Percentiles rank a stretch among this genome's conserved stretches.
These are phyloP conservation scores for Saiga tatarica DNA, from an alignment of 2,113 vertebrate genomes.

Conservation along the genomic window DNA sequence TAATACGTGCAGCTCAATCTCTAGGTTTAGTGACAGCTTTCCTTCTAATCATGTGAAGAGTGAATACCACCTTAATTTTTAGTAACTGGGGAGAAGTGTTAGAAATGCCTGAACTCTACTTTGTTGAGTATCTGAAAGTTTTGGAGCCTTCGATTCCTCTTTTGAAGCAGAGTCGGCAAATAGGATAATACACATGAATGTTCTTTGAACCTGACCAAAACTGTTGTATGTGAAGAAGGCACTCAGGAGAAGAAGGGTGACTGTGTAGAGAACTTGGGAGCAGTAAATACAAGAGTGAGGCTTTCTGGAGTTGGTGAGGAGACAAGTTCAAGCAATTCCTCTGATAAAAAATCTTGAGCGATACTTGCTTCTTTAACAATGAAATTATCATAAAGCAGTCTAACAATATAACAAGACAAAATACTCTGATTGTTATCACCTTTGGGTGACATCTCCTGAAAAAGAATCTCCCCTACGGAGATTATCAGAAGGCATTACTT, in stretches of 20 bases:
- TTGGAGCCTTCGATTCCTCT: neutral
- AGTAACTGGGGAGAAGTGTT: neutral
- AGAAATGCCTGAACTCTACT: neutral
- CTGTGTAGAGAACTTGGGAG: neutral
- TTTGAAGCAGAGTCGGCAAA: neutral
- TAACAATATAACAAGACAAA: constrained; percentile 32
- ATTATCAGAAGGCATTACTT: neutral
- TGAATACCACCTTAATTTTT: neutral
- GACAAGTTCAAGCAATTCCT: neutral
- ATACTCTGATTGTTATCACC: neutral
- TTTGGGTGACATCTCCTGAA: constrained; percentile 6
- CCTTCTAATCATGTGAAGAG: neutral
- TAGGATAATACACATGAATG: neutral
- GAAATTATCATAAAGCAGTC: neutral
- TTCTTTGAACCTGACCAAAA: neutral
- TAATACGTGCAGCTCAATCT: neutral
- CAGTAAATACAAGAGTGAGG: neutral
- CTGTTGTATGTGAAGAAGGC: neutral
- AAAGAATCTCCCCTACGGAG: neutral
- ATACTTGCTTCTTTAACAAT: neutral
- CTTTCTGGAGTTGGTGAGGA: neutral
- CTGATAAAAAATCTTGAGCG: neutral
- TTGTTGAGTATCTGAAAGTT: neutral
- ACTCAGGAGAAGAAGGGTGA: neutral
- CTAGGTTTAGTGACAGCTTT: neutral